Conservation (phyloP, 1,140 invertebrate genomes). For the Propsilocerus akamusi region DNA sequence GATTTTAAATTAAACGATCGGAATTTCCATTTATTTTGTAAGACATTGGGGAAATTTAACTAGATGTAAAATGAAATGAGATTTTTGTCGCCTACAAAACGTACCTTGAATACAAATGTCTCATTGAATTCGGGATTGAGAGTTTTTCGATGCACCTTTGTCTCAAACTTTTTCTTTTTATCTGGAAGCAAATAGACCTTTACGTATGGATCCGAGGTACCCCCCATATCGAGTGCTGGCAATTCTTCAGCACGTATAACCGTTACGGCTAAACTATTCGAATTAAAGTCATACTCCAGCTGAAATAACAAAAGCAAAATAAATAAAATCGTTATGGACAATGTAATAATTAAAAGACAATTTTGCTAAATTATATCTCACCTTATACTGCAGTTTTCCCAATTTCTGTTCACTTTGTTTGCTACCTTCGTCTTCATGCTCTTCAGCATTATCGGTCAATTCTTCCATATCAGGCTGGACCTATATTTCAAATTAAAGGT, state of each 20-base stretch:
- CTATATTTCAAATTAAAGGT: too few relatives aligned
- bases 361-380: conserved; percentile 22
- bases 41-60: neutral
- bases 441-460: conserved; percentile 88
- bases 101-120: conserved; percentile 96
- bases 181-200: conserved; percentile 97
- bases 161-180: conserved; percentile 99
- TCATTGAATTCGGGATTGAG: conserved; percentile 98
- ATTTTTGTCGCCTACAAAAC: conserved; percentile 7
- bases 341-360: neutral
- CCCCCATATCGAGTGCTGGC: conserved; percentile 96
- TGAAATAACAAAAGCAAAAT: conserved; percentile 23
- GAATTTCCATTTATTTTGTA: neutral
- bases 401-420: conserved; percentile 92
- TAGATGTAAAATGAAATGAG: neutral
- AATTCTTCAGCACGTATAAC: conserved; percentile 97
- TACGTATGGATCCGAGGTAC: conserved; percentile 98
- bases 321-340: neutral
- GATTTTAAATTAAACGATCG: neutral
- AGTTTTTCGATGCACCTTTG: conserved; percentile 98
- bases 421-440: conserved; percentile 85
- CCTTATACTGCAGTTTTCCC: conserved; percentile 89
- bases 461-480: conserved; percentile 97
- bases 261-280: conserved; percentile 91
- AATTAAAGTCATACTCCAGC: conserved; percentile 99